These are phyloP conservation scores for Trichonephila clavata DNA, from an alignment of 1,140 invertebrate species.

Conservation along the genomic window DNA sequence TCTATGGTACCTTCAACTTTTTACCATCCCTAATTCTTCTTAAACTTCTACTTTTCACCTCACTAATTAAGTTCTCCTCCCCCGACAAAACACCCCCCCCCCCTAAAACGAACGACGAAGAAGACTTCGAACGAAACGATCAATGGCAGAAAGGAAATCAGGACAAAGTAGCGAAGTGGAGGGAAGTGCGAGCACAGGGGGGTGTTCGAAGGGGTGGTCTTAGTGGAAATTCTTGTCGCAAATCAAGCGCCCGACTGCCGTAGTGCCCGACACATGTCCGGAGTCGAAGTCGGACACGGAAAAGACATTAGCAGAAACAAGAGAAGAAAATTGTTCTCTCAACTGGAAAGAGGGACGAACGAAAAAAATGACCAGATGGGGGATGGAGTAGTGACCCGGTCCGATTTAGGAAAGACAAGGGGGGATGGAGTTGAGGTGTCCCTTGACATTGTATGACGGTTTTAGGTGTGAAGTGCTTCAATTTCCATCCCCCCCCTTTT, in stretches of 20 bases:
- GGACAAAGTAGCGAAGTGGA: slow-evolving; percentile 24
- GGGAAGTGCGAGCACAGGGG: background rate
- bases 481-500: background rate
- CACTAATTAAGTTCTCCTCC: background rate
- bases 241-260: slow-evolving; percentile 65
- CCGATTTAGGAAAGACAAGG: slow-evolving; percentile 15
- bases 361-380: background rate
- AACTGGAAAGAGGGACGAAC: background rate
- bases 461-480: slow-evolving; percentile 2
- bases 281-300: slow-evolving; percentile 64
- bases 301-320: slow-evolving; percentile 76
- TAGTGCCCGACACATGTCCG: slow-evolving; percentile 60
- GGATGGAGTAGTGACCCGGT: slow-evolving; percentile 26
- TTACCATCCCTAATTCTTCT: background rate
- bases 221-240: slow-evolving; percentile 73
- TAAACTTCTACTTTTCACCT: slow-evolving; percentile 7
- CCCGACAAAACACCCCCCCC: background rate
- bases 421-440: background rate
- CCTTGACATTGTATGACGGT: slow-evolving; percentile 15
- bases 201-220: background rate
- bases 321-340: slow-evolving; percentile 33
- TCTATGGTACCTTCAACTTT: background rate
- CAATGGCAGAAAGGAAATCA: slow-evolving; percentile 33
- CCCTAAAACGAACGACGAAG: background rate
- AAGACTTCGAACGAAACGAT: background rate